Base-by-base conservation (phyloP, 2,113 vertebrate species). In the Paramormyrops kingsleyae region DNA sequence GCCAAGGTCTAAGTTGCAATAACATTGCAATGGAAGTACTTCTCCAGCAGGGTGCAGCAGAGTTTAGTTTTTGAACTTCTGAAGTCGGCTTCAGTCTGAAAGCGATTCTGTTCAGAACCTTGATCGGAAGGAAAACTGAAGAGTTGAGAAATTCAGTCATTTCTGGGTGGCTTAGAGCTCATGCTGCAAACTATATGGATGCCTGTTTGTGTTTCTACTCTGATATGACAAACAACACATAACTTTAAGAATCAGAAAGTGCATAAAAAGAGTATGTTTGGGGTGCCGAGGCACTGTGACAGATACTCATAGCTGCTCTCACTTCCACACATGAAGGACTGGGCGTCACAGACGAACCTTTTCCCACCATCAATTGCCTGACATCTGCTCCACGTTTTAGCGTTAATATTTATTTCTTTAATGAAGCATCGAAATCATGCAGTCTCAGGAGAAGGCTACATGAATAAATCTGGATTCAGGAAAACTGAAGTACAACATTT, bases 331-430 rank as follows among this genome's bases (percentile, higher is more conserved):
- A 19, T 35, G 17, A 19, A 80, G 15, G 74, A 19, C 35, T 80
- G 74, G 35, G 6, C 35, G 5, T n/a, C 31, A 42, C 31, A 80
- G 70, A 77, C 17, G 4, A 80, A 42, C 35, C 74, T 80, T 50
- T 47, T 86, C 24, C 83, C 83, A 88, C 21, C 59, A 24, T 9
- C 39, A 44, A 10, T 8, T 12, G 62, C 21, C 39, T 66, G 42
- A 44, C 39, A 70, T 52, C 87, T 70, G 87, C 56, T 88, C 70
- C 24, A 3, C n/a, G 42, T 88, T 21, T 70, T 35, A 17, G 66
- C 87, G 90, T 94, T 92, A 93, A 3, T 94, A 91, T 94, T 94
- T 94, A 93, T 92, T 93, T 94, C 91, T 83, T 91, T 89, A 91
- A 87, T 92, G 92, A 94, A 94, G 93, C 92, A 93, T 93, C 90